Conservation (phyloP, 2,797 vertebrate genomes). For the Lemur catta region DNA sequence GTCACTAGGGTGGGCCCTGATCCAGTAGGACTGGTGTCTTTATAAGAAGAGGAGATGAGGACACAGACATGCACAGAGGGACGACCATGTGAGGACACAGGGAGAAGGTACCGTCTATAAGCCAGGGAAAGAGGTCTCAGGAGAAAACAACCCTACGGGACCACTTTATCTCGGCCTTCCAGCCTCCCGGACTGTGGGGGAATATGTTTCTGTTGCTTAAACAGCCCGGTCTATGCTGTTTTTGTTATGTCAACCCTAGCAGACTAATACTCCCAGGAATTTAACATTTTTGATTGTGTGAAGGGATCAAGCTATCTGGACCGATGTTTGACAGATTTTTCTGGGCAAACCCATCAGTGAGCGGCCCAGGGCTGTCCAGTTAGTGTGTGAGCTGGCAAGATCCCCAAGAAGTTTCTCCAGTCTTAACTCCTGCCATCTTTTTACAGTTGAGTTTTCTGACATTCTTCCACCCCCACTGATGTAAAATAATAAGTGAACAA, state of each 20-base stretch:
- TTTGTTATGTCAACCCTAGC: not conserved
- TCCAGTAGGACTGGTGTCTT: too few relatives aligned
- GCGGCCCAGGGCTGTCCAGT: rapidly evolving
- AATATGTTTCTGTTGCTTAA: not conserved
- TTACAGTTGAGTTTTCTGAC: not conserved
- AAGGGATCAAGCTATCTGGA: not conserved
- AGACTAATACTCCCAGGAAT: too few relatives aligned
- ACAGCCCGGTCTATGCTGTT: not conserved
- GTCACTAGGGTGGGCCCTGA: too few relatives aligned
- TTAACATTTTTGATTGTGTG: not conserved
- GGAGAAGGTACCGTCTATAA: rapidly evolving
- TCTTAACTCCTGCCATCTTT: not conserved
- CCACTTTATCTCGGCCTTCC: rapidly evolving
- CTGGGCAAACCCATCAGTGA: not conserved
- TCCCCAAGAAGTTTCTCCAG: rapidly evolving
- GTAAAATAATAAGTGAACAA: too few relatives aligned
- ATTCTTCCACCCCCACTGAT: not conserved
- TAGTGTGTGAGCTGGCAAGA: rapidly evolving
- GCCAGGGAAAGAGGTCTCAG: not conserved
- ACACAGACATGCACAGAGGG: not conserved
- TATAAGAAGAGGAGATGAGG: not conserved
- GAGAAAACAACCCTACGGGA: not conserved
- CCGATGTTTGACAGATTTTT: not conserved
- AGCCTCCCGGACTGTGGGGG: not conserved
- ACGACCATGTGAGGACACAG: not conserved